phyloP scores from a whole-genome alignment of 2,797 vertebrate species.

The Chelidonichthys spinosus region DNA sequence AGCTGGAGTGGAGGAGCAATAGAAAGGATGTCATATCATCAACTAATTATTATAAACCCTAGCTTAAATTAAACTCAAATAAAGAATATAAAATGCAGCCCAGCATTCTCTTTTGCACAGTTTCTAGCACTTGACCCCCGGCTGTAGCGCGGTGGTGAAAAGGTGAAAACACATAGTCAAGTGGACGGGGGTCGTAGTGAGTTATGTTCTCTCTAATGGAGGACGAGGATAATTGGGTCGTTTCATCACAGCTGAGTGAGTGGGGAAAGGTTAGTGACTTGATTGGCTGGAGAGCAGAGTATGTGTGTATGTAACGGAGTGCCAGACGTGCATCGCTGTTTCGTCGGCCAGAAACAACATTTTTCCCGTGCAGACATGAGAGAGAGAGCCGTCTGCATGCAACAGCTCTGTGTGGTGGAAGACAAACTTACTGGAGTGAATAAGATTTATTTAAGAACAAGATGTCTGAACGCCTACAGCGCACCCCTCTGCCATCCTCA shows the following conservation, averaged over 20 bases:
- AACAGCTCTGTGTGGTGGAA: slow-evolving; percentile 34
- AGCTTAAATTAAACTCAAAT: background rate
- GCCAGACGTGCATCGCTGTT: background rate
- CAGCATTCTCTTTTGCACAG: too few relatives aligned
- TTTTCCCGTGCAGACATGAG: slow-evolving; percentile 18
- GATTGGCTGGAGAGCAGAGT: background rate
- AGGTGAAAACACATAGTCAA: slow-evolving; percentile 16
- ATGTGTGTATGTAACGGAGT: background rate
- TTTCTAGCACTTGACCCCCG: background rate
- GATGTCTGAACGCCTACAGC: slow-evolving; percentile 61
- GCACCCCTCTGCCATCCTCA: slow-evolving; percentile 42
- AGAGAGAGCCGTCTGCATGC: slow-evolving; percentile 19
- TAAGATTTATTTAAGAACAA: slow-evolving; percentile 66
- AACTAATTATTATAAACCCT: background rate
- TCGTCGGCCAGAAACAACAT: slow-evolving; percentile 8
- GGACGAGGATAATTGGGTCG: slow-evolving; percentile 45
- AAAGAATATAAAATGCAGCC: background rate
- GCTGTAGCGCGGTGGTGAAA: background rate
- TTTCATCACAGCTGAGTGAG: slow-evolving; percentile 51
- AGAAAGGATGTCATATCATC: background rate
- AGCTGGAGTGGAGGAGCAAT: background rate
- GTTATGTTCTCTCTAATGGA: slow-evolving; percentile 40
- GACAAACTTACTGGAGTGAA: slow-evolving; percentile 51
- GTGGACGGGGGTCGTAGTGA: slow-evolving; percentile 14
- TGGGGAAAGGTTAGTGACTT: slow-evolving; percentile 24